A percentile compares a stretch with the other conserved stretches of the same genome.
Evolutionary conservation across 2,888 invertebrate species (phyloP).

Genomic region (Plagiodera versicolora): DNA sequence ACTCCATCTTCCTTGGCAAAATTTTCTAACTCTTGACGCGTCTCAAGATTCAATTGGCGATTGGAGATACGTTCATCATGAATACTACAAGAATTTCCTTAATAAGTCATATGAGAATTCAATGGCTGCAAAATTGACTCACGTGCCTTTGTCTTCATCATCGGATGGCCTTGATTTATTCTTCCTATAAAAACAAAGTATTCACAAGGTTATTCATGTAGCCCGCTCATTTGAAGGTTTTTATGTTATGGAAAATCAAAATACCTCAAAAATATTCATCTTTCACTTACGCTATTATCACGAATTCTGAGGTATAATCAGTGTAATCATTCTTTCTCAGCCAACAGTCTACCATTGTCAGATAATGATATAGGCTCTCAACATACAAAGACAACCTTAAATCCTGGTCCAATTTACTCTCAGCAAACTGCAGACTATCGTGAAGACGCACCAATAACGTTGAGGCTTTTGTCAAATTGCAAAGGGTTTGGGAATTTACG

Average conservation of each 20-base stretch:
- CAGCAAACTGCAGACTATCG: slow-evolving; percentile 40
- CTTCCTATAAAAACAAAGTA: slow-evolving; percentile 12
- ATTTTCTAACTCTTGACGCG: slow-evolving; percentile 35
- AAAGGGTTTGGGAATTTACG: slow-evolving; percentile 34
- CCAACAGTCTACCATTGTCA: slow-evolving; percentile 48
- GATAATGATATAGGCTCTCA: slow-evolving; percentile 48
- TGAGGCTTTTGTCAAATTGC: slow-evolving; percentile 39
- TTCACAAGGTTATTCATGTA: too few species aligned
- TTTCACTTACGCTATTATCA: slow-evolving; percentile 38
- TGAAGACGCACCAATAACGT: slow-evolving; percentile 44
- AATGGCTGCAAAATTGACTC: not conserved
- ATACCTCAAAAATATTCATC: too few species aligned
- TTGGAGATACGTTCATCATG: slow-evolving; percentile 20
- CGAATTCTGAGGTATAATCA: slow-evolving; percentile 48
- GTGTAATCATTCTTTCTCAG: slow-evolving; percentile 47
- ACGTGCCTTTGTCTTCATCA: slow-evolving; percentile 3
- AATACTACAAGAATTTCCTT: slow-evolving; percentile 12
- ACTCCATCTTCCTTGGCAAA: slow-evolving; percentile 39
- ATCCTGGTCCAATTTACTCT: slow-evolving; percentile 47
- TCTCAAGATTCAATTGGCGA: slow-evolving; percentile 32
- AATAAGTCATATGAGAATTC: too few species aligned
- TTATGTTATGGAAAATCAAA: too few species aligned
- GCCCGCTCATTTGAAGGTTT: too few species aligned
- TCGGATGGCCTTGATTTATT: slow-evolving; percentile 10
- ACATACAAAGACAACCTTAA: slow-evolving; percentile 48